A percentile compares a stretch with the other conserved stretches of the same genome.
Conservation (phyloP, 1,140 invertebrate species). For the Polyergus mexicanus region DNA sequence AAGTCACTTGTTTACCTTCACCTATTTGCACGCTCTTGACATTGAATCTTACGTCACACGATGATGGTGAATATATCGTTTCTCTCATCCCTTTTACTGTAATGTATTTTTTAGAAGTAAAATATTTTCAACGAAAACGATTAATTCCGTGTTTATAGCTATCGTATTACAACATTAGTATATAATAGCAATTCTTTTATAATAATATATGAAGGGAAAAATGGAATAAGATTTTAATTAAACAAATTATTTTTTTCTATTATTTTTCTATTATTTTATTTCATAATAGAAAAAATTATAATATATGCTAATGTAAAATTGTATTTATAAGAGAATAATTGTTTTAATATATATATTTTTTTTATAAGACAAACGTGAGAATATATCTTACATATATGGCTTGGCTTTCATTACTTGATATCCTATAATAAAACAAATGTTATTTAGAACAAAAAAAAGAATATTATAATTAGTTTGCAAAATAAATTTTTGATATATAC, state of each 20-base stretch:
- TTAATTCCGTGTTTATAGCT: neutral
- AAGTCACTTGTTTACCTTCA: slow-evolving; percentile 84
- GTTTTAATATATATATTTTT: neutral
- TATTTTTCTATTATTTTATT: neutral
- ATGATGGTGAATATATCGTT: neutral
- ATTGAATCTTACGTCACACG: slow-evolving; percentile 72
- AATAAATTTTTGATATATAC: slow-evolving; percentile 19
- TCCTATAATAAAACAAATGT: neutral
- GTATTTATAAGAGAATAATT: neutral
- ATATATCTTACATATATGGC: neutral
- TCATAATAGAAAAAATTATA: slow-evolving; percentile 25
- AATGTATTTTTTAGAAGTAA: slow-evolving; percentile 2
- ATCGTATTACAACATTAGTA: neutral
- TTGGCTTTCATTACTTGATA: slow-evolving; percentile 1
- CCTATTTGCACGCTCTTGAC: slow-evolving; percentile 82
- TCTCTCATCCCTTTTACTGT: slow-evolving; percentile 3
- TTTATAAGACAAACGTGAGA: neutral
- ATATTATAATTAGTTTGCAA: slow-evolving; percentile 1
- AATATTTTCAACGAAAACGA: slow-evolving; percentile 7
- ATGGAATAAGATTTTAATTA: slow-evolving; percentile 36
- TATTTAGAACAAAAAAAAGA: neutral
- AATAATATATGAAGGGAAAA: neutral
- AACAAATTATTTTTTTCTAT: neutral
- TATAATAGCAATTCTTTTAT: slow-evolving; percentile 7
- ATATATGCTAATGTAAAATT: slow-evolving; percentile 6